Percentiles rank a stretch among this genome's conserved stretches.
These are phyloP conservation scores for Lutraria rhynchaena DNA, from an alignment of 1,140 invertebrate species.

Conservation along the genomic window DNA sequence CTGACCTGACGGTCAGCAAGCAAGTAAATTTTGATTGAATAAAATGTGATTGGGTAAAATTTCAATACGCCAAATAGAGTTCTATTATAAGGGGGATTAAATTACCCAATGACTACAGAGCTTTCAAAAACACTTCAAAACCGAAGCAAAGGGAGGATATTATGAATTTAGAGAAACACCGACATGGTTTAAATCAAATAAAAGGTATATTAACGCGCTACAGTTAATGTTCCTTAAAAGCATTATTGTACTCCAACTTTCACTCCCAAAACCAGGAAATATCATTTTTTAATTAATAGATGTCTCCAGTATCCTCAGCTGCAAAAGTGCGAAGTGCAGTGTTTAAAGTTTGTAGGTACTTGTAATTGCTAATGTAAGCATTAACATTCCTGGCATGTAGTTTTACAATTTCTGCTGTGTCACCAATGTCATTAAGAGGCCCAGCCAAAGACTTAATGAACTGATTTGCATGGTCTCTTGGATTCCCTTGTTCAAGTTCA, in stretches of 20 bases:
- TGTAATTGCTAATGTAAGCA: not conserved
- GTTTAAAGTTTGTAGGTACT: not conserved
- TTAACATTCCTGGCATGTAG: not conserved
- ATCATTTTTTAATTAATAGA: not conserved
- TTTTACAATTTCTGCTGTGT: not conserved
- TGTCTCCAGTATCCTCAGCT: slow-evolving; percentile 3
- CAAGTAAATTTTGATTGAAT: too few relatives aligned
- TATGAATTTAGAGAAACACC: not conserved
- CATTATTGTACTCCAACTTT: slow-evolving; percentile 32
- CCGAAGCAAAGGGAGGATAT: too few relatives aligned
- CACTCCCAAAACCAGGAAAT: not conserved
- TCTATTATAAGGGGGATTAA: not conserved
- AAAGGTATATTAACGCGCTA: not conserved
- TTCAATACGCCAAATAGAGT: too few relatives aligned
- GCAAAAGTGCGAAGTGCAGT: not conserved
- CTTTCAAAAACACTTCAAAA: not conserved
- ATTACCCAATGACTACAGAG: too few relatives aligned
- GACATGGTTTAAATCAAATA: slow-evolving; percentile 9
- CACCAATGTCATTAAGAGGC: not conserved
- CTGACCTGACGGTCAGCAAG: too few relatives aligned
- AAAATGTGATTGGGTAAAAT: too few relatives aligned
- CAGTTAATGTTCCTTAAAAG: slow-evolving; percentile 22
- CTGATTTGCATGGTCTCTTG: not conserved
- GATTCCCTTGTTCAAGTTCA: not conserved
- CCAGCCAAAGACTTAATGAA: not conserved